These are phyloP conservation scores for Odontesthes bonariensis DNA, from an alignment of 2,113 vertebrate species.

Conservation along the genomic window DNA sequence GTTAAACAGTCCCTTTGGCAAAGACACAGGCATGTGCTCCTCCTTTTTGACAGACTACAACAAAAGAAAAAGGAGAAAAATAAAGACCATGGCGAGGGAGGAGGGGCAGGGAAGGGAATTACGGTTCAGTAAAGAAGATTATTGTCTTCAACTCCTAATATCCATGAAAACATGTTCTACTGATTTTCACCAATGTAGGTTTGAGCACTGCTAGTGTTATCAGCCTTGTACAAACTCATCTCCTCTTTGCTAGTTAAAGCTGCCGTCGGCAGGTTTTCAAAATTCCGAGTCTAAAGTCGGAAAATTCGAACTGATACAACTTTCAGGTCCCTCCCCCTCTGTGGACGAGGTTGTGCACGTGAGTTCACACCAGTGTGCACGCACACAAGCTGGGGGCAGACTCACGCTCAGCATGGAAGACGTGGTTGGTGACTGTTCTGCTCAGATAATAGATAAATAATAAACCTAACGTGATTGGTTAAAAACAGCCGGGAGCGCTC, in stretches of 20 bases:
- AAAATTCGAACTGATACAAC: too few species aligned
- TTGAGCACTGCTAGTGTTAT: constrained; percentile 35
- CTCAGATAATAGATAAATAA: too few species aligned
- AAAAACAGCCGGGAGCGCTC: too few species aligned
- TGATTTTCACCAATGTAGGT: constrained; percentile 42
- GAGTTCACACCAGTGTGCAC: too few species aligned
- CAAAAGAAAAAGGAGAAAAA: constrained; percentile 11
- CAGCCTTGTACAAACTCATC: not conserved
- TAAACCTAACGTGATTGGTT: too few species aligned
- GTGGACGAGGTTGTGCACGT: too few species aligned
- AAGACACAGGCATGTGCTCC: constrained; percentile 20
- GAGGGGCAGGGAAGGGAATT: not conserved
- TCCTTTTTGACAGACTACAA: constrained; percentile 39
- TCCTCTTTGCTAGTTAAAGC: constrained; percentile 7
- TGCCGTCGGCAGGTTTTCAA: too few species aligned
- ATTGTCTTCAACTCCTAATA: constrained; percentile 67
- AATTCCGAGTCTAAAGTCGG: too few species aligned
- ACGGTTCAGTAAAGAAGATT: constrained; percentile 19
- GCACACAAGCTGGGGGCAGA: too few species aligned
- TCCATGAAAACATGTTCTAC: constrained; percentile 59
- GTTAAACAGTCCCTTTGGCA: constrained; percentile 47
- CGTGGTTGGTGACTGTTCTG: too few species aligned
- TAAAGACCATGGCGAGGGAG: constrained; percentile 17
- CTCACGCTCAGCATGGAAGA: too few species aligned
- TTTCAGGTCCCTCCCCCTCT: too few species aligned